Evolutionary conservation across 2,888 invertebrate genomes (phyloP), one percentile per base, ranked within the genome.

Genomic region (Drepana falcataria): DNA sequence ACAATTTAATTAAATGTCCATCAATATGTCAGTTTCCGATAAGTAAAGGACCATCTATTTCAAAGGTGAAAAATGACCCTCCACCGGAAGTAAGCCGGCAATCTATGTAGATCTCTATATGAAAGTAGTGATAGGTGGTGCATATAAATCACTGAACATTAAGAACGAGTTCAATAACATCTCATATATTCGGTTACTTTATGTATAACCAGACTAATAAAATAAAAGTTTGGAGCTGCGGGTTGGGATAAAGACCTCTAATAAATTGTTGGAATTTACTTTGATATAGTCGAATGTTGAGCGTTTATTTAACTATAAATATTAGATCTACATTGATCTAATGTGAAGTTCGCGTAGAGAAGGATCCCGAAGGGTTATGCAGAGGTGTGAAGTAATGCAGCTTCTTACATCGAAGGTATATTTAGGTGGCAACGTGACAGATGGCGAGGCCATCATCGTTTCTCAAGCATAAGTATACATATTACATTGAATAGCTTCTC

Each of bases 1-100:
- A 77, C 76, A 75, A 69, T 70, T 71, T 72, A 72, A 73, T 71
- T 71, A 69, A 65, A 73, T 61, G 66, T 67, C 71, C 66, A 76
- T 76, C 71, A 75, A 70, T 74, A 63, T 56, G 73, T 72, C 73
- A 69, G 60, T 59, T 56, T 40, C 48, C 68, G 71, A 75, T 77
- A 76, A 73, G 65, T 66, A 65, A 63, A 63, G 64, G 57, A 67
- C 71, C 73, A 75, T 77, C 73, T 69, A 73, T 73, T 63, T 59
- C 51, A 60, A 63, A 66, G 59, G 62, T 73, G 64, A 71, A 64
- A 64, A 35, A 59, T 55, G 55, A 44, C 34, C 44, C 35, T 52
- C 51, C 48, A 48, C 35, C 53, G 49, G 51, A 57, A 37, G 47
- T 44, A 41, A 49, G 35, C 34, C 35, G 35, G 37, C 35, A 44